These are phyloP conservation scores for Limnephilus rhombicus DNA, from an alignment of 2,888 invertebrate species.

Conservation along the genomic window DNA sequence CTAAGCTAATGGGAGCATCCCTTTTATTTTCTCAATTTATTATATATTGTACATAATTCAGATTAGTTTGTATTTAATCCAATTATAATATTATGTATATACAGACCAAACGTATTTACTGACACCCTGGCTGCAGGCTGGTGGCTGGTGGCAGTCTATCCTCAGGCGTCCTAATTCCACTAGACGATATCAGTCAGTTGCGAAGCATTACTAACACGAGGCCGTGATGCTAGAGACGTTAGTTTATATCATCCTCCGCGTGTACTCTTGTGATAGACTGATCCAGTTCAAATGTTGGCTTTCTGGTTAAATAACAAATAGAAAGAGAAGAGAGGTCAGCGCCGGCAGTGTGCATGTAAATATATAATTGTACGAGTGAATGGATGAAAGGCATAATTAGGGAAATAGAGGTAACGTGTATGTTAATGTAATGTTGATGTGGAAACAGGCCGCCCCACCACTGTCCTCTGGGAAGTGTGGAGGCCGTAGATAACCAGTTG, in stretches of 20 bases:
- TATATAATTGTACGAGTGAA: slow-evolving; percentile 33
- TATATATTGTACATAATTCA: slow-evolving; percentile 28
- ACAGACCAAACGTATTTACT: slow-evolving; percentile 39
- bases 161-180: neutral
- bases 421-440: neutral
- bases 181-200: neutral
- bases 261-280: neutral
- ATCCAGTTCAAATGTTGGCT: neutral
- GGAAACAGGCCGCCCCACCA: neutral
- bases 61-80: slow-evolving; percentile 38
- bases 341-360: slow-evolving; percentile 21
- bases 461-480: slow-evolving; percentile 3
- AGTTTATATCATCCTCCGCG: neutral
- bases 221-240: neutral
- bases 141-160: neutral
- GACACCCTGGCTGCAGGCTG: neutral
- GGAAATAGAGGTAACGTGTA: neutral
- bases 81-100: slow-evolving; percentile 14
- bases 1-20: slow-evolving; percentile 4
- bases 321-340: neutral
- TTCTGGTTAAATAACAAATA: neutral
- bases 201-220: neutral
- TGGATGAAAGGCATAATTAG: slow-evolving; percentile 28
- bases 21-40: slow-evolving; percentile 28
- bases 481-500: neutral